Evolutionary conservation across 2,113 vertebrate genomes (phyloP), one percentile per base, ranked within the genome.

Genomic region (Paraplagusia blochii): DNA sequence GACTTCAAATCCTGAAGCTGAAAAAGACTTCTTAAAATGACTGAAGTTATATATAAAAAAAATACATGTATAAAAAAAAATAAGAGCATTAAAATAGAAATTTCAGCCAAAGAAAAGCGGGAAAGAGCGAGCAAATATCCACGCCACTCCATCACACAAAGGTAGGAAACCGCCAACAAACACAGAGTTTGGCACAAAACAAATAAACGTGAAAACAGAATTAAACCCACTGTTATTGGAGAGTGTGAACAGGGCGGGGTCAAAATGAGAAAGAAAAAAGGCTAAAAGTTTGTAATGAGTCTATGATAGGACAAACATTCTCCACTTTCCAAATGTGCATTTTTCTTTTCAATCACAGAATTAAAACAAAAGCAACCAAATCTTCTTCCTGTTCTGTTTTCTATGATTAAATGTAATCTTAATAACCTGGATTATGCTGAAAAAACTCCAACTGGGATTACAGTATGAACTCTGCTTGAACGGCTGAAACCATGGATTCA

Each of bases 141-240:
- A 60, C 60, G 72, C 74, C 50, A 68, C 35, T 43, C 51, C n/a
- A 33, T 39, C 43, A 60, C 53, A 77, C 47, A 69, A 69, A 58
- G 18, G 57, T 80, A 78, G 62, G 62, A 74, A 78, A 79, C 72
- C 62, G 36, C 34, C 69, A 63, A 65, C 15, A 15, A 61, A 63
- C 73, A 38, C 22, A 34, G 69, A 54, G 65, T 65, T 85, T 89
- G 88, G 88, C 89, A 90, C 87, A 82, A 70, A 53, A 53, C 16
- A 43, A 69, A 60, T 57, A 56, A 36, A 64, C 46, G 63, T 64
- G 39, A 14, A 65, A 49, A 60, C 58, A 55, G 63, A 43, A 17
- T 59, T 16, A 78, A 53, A 53, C 16, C 44, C 34, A 39, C 44
- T 22, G 51, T 63, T 51, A 45, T 55, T 58, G 22, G 22, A 29